These are phyloP conservation scores for western clawed frog (Xenopus tropicalis) DNA, from an alignment of 2,113 vertebrate species.

Conservation along the genomic window DNA sequence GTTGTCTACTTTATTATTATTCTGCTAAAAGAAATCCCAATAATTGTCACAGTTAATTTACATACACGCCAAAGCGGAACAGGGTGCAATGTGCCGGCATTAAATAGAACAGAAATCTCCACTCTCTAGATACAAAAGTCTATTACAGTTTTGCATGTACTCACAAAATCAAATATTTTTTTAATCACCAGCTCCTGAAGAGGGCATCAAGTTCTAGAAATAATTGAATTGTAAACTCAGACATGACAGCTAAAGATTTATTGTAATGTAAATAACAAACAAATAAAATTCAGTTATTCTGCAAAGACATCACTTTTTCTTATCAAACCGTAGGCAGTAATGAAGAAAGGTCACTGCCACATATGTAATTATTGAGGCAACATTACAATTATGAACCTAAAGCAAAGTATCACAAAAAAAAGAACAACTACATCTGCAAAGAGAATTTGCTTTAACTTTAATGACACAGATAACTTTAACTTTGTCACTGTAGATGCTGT, in stretches of 20 bases:
- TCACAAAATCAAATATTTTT: conserved; percentile 48
- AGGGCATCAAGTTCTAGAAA: conserved; percentile 80
- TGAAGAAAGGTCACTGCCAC: conserved; percentile 65
- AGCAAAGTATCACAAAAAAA: conserved; percentile 61
- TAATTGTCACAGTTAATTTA: conserved; percentile 8
- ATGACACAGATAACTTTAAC: conserved; percentile 70
- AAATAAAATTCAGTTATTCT: conserved; percentile 49
- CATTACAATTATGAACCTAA: conserved; percentile 68
- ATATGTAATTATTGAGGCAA: conserved; percentile 65
- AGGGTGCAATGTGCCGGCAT: background rate
- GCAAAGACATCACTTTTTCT: conserved; percentile 43
- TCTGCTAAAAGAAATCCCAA: conserved; percentile 2
- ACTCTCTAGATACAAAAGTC: conserved; percentile 1
- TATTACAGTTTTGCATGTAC: conserved; percentile 20
- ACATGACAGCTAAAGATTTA: conserved; percentile 58
- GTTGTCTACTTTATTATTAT: conserved; percentile 5
- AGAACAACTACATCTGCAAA: conserved; percentile 60
- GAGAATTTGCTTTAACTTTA: conserved; percentile 75
- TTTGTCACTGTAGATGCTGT: conserved; percentile 69
- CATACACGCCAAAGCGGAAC: background rate
- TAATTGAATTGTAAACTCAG: conserved; percentile 62
- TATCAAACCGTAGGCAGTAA: conserved; percentile 53
- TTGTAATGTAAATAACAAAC: conserved; percentile 47
- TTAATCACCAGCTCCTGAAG: conserved; percentile 66
- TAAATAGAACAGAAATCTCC: conserved; percentile 4